Percentiles rank a stretch among this genome's conserved stretches.
Conservation (phyloP, 2,888 invertebrate genomes). For the Drepana falcataria region DNA sequence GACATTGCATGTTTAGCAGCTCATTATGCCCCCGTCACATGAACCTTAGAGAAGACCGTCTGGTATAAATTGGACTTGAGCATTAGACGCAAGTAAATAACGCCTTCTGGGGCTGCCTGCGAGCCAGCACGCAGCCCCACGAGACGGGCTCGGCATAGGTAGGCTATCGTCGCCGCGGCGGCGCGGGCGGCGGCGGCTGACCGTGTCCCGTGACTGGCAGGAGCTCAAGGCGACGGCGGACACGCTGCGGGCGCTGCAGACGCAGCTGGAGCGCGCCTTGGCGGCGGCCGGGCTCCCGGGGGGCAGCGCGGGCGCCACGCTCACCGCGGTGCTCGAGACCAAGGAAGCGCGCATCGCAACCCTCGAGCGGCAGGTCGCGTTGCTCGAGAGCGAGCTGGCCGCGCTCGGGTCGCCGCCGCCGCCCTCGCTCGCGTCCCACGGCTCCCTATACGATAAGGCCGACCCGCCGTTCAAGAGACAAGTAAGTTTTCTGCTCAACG, state of each 20-base stretch:
- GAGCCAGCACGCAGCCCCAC: slow-evolving; percentile 42
- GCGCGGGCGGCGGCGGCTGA: slow-evolving; percentile 60
- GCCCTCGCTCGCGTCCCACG: slow-evolving; percentile 74
- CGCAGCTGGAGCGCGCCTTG: slow-evolving; percentile 86
- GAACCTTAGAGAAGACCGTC: slow-evolving; percentile 71
- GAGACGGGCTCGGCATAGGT: slow-evolving; percentile 44
- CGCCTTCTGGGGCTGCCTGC: slow-evolving; percentile 60
- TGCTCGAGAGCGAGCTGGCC: slow-evolving; percentile 87
- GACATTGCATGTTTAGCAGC: slow-evolving; percentile 77
- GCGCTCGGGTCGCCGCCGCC: slow-evolving; percentile 71
- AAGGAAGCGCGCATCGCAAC: slow-evolving; percentile 93
- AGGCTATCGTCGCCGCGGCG: slow-evolving; percentile 41
- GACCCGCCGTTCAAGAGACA: slow-evolving; percentile 85
- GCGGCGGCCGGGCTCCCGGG: slow-evolving; percentile 81
- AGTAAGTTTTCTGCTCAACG: slow-evolving; percentile 91
- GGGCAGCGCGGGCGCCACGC: slow-evolving; percentile 80
- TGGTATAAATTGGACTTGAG: slow-evolving; percentile 59
- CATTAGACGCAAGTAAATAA: slow-evolving; percentile 57
- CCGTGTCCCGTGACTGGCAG: slow-evolving; percentile 76
- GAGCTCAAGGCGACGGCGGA: slow-evolving; percentile 91
- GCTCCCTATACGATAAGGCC: slow-evolving; percentile 81
- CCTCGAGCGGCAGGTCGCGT: slow-evolving; percentile 89
- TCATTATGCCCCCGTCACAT: slow-evolving; percentile 73
- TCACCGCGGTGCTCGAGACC: slow-evolving; percentile 88
- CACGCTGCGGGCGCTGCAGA: slow-evolving; percentile 89